Percentiles rank a stretch among this genome's conserved stretches.
Evolutionary conservation across 1,140 invertebrate species (phyloP).

Genomic region (Drosophila ohnishii): DNA sequence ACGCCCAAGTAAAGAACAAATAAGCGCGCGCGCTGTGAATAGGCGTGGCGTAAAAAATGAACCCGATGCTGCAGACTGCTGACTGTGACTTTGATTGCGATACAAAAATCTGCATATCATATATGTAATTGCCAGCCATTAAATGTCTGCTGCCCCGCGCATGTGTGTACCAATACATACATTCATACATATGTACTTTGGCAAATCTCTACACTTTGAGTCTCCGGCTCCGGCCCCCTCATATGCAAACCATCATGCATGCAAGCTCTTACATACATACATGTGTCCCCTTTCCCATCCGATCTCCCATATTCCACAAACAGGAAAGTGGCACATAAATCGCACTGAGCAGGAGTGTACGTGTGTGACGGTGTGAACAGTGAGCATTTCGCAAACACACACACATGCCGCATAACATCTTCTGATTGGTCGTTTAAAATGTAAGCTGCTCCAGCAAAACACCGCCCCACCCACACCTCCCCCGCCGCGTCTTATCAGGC

Average conservation of each 20-base stretch:
- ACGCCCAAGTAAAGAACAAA: slow-evolving; percentile 40
- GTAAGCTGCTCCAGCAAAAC: slow-evolving; percentile 58
- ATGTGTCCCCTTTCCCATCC: slow-evolving; percentile 7
- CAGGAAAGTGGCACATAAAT: slow-evolving; percentile 51
- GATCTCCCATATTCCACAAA: slow-evolving; percentile 25
- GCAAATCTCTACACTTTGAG: slow-evolving; percentile 17
- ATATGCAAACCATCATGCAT: slow-evolving; percentile 39
- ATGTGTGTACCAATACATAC: slow-evolving; percentile 22
- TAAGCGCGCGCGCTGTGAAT: slow-evolving; percentile 34
- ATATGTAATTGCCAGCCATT: slow-evolving; percentile 42
- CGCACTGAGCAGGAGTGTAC: slow-evolving; percentile 21
- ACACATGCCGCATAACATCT: slow-evolving; percentile 54
- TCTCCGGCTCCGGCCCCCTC: slow-evolving; percentile 1
- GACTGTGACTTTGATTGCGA: slow-evolving; percentile 32
- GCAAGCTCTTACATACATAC: slow-evolving; percentile 10
- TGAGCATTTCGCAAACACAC: slow-evolving; percentile 58
- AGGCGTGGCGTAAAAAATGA: slow-evolving; percentile 64
- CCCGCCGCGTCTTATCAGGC: slow-evolving; percentile 6
- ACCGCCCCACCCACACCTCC: slow-evolving; percentile 14
- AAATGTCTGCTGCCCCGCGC: slow-evolving; percentile 21
- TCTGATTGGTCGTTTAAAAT: slow-evolving; percentile 70
- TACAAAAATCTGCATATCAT: slow-evolving; percentile 62
- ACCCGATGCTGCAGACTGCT: slow-evolving; percentile 21
- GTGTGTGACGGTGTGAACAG: slow-evolving; percentile 29
- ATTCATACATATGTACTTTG: slow-evolving; percentile 29